Percentiles rank a stretch among this genome's conserved stretches.
These are phyloP conservation scores for Mycetomoellerius zeteki DNA, from an alignment of 1,140 invertebrate genomes.

Conservation along the genomic window DNA sequence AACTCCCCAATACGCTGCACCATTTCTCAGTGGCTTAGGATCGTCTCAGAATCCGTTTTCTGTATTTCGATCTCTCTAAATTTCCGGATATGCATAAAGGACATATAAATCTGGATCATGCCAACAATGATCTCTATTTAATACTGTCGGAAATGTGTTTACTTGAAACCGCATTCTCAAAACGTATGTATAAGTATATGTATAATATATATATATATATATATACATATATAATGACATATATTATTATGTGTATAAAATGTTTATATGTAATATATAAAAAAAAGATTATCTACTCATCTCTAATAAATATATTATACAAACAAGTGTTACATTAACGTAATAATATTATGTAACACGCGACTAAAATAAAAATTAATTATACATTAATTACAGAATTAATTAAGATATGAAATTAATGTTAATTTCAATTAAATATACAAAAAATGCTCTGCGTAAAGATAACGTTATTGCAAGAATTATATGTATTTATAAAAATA, in stretches of 20 bases:
- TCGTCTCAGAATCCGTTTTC: conserved; percentile 21
- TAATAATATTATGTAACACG: neutral
- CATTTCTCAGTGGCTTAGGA: conserved; percentile 54
- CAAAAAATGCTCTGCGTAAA: neutral
- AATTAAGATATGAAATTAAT: neutral
- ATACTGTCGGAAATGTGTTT: neutral
- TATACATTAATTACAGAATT: neutral
- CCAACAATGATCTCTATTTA: conserved; percentile 27
- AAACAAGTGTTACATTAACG: neutral
- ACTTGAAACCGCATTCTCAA: neutral
- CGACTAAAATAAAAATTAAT: neutral
- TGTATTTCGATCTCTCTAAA: conserved; percentile 42
- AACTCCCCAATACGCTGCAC: conserved; percentile 28
- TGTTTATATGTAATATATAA: no score
- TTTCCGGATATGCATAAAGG: conserved; percentile 28
- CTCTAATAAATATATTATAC: neutral
- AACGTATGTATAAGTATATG: no score
- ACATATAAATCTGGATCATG: conserved; percentile 41
- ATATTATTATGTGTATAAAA: no score
- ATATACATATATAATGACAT: no score
- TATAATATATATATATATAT: no score
- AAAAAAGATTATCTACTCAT: conserved; percentile 5
- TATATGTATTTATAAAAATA: neutral
- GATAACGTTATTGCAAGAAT: neutral
- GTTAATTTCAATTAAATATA: neutral